Percentiles rank a stretch among this genome's conserved stretches.
Evolutionary conservation across 2,113 vertebrate species (phyloP).

Genomic region (Recurvirostra avosetta): DNA sequence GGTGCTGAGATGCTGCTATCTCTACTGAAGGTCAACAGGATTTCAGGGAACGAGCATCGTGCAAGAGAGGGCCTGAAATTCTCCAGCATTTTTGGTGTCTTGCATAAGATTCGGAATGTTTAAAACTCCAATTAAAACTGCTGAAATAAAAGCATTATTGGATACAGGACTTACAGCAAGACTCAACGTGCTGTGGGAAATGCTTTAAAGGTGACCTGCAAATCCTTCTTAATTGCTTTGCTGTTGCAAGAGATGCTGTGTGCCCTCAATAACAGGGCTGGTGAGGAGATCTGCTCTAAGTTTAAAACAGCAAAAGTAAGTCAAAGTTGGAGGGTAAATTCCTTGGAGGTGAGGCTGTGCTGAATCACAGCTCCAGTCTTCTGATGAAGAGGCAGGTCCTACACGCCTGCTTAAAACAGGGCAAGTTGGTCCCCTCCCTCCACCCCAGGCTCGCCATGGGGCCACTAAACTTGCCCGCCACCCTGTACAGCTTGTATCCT

Average conservation of each 20-base stretch:
- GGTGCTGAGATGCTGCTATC: not conserved
- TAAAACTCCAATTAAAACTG: constrained; percentile 44
- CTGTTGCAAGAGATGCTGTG: constrained; percentile 32
- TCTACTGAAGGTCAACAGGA: not conserved
- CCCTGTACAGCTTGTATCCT: not conserved
- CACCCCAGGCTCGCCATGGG: not conserved
- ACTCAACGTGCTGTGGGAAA: constrained; percentile 57
- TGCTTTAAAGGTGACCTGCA: constrained; percentile 63
- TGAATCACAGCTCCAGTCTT: constrained; percentile 26
- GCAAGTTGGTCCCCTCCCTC: not conserved
- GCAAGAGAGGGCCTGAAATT: not conserved
- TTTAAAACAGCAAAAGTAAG: constrained; percentile 61
- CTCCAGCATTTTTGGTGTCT: not conserved
- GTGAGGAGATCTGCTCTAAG: constrained; percentile 13
- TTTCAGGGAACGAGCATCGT: not conserved
- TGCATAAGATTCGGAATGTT: constrained; percentile 29
- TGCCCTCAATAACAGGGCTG: constrained; percentile 35
- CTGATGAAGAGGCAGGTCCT: not conserved
- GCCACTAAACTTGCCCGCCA: not conserved
- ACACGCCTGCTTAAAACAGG: not conserved
- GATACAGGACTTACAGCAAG: constrained; percentile 38
- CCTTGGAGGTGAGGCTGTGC: constrained; percentile 31
- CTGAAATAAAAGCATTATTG: constrained; percentile 30
- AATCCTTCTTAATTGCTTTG: constrained; percentile 61
- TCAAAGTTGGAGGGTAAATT: constrained; percentile 45